Percentiles rank a stretch among this genome's conserved stretches.
phyloP scores from a whole-genome alignment of 2,113 vertebrate genomes.

The Syngnathus floridae region DNA sequence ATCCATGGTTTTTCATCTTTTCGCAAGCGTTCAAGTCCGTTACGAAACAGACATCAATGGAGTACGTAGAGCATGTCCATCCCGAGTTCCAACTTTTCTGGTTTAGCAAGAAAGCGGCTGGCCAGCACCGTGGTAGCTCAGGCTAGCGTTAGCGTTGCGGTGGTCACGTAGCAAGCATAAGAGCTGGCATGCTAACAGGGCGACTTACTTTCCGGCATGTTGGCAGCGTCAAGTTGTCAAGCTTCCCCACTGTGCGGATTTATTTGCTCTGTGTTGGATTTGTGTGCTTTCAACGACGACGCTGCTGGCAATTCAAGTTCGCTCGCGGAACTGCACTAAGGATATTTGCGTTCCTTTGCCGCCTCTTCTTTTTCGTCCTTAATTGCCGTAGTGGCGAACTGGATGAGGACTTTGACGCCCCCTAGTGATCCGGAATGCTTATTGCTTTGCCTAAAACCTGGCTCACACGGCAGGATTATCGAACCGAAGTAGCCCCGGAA shows the following conservation, averaged over 20 bases:
- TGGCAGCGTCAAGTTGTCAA: background rate
- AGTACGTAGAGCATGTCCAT: too few species aligned
- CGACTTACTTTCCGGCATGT: slow-evolving; percentile 8
- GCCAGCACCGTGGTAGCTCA: background rate
- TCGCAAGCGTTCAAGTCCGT: background rate
- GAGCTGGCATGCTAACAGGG: background rate
- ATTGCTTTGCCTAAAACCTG: background rate
- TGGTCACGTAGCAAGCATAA: background rate
- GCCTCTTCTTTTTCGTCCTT: background rate
- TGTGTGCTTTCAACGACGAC: background rate
- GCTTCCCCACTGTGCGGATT: background rate
- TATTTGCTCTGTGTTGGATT: background rate
- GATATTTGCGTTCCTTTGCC: too few species aligned
- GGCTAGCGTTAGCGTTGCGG: background rate
- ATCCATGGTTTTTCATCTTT: too few species aligned
- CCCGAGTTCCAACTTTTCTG: too few species aligned
- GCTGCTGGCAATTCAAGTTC: too few species aligned
- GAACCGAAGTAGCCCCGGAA: too few species aligned
- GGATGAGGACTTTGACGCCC: background rate
- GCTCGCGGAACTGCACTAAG: background rate
- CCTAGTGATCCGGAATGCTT: background rate
- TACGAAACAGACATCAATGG: background rate
- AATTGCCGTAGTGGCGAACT: background rate
- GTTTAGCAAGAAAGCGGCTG: too few species aligned
- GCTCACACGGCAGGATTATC: too few species aligned